phyloP scores from a whole-genome alignment of 2,888 invertebrate species.

The Limnephilus marmoratus region DNA sequence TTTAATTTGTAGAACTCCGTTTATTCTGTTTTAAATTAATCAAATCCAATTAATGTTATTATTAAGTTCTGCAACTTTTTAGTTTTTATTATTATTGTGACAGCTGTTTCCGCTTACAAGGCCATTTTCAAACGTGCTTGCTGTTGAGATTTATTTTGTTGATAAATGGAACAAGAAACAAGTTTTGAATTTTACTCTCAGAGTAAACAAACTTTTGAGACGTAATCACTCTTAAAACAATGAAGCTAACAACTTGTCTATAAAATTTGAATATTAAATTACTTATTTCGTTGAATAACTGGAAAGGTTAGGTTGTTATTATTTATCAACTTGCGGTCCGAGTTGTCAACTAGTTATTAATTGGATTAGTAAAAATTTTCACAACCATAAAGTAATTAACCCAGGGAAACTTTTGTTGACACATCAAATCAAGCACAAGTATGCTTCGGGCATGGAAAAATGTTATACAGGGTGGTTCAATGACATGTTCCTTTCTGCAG shows the following conservation, averaged over 20 bases:
- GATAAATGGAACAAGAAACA: not conserved
- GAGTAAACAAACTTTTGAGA: not conserved
- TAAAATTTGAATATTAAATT: not conserved
- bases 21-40: no score
- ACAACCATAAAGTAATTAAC: not conserved
- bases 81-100: no score
- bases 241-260: not conserved
- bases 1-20: no score
- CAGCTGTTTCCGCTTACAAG: no score
- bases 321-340: no score
- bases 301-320: not conserved
- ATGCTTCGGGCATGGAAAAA: not conserved
- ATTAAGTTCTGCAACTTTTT: no score
- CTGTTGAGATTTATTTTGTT: not conserved
- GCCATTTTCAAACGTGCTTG: not conserved
- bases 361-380: no score
- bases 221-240: not conserved
- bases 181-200: not conserved
- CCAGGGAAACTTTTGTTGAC: not conserved
- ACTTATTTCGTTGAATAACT: not conserved
- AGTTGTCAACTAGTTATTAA: not conserved
- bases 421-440: not conserved
- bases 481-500: no score
- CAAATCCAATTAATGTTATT: no score
- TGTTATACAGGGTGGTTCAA: no score